Base-by-base conservation (phyloP, 2,113 vertebrate genomes). In the Macaca nemestrina region DNA sequence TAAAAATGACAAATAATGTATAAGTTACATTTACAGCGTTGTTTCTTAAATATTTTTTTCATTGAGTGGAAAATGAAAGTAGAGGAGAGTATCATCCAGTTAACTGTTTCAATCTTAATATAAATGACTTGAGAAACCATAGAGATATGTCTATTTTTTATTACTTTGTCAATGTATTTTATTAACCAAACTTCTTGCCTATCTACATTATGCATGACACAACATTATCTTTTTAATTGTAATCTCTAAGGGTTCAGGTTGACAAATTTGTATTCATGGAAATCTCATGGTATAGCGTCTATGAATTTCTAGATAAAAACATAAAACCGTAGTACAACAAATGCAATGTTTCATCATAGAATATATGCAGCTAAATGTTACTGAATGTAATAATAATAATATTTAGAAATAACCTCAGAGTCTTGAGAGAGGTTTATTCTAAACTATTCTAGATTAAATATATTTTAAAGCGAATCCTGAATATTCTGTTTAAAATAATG, bases 141-240 rank as follows among this genome's bases (percentile, higher is more conserved):
- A 59, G 45, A 59, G 61, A 17, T 13, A 5, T 88, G 32, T 30
- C 1, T 57, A 45, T 68, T 94, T 95, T 73, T 27, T 94, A 48
- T 97, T 97, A 91, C 13, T 64, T 55, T 96, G 1, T 97, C 88
- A 95, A 97, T 93, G 82, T 18, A 87, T 88, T 97, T 97, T 32
- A 30, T 96, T 97, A 88, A 12, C 17, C 43, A 30, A 6, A 9
- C 85, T 85, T 91, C 20, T 87, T 84, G 22, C 52, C 95, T 87
- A 96, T 94, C 87, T 27, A 7, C 0, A 78, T 94, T 97, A 96
- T 90, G 38, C 3, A 50, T 79, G 70, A 2, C 30, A 35, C 97
- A 57, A 59, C 11, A 9, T 93, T 43, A 88, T 1, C 67, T 96
- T 68, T 93, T 90, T 35, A 82, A 92, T 6, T 89, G 93, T 91